Base-by-base conservation (phyloP, 2,113 vertebrate species). In the Nyctibius bracteatus region DNA sequence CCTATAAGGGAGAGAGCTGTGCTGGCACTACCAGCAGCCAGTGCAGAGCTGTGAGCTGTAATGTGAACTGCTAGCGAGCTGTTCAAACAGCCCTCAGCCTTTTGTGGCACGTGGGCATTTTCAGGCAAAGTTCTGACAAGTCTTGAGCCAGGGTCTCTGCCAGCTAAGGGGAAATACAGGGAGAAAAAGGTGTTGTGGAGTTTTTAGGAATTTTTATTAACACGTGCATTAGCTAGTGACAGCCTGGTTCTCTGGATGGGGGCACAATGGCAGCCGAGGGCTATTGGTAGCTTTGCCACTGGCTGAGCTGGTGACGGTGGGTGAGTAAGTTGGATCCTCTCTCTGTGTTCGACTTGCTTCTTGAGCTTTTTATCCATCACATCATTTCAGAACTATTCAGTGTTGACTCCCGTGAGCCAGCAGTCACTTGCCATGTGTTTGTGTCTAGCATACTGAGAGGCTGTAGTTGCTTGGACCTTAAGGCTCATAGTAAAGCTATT, bases 21-120 rank as follows among this genome's bases (percentile, higher is more conserved):
- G 17, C 59, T 31, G 20, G 31, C 0, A 2, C 18, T 51, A 31
- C 12, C 8, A 27, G 49, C 41, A 73, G 28, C 24, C 73, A 66
- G 19, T 1, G n/a, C 17, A 58, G 46, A 81, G 28, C 52, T 73
- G 33, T 33, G n/a, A 73, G 5, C n/a, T 62, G 46, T 16, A 28
- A 44, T 58, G 12, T 67, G 46, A n/a, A 46, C 30, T 33, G 14
- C 19, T 41, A 20, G 9, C 22, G n/a, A 70, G 30, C 12, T 80
- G 75, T 51, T 22, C 43, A 57, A 39, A 30, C 21, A 68, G 21
- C 33, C 10, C 47, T 65, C n/a, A 63, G 57, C 37, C 18, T 52
- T 91, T 82, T 61, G 55, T 12, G 35, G 31, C 22, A 33, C 0
- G 0, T 28, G 14, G 46, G 14, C 4, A 1, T 18, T 37, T 70